phyloP scores from a whole-genome alignment of 2,888 invertebrate genomes.

The Disparrhopalites patrizii region DNA sequence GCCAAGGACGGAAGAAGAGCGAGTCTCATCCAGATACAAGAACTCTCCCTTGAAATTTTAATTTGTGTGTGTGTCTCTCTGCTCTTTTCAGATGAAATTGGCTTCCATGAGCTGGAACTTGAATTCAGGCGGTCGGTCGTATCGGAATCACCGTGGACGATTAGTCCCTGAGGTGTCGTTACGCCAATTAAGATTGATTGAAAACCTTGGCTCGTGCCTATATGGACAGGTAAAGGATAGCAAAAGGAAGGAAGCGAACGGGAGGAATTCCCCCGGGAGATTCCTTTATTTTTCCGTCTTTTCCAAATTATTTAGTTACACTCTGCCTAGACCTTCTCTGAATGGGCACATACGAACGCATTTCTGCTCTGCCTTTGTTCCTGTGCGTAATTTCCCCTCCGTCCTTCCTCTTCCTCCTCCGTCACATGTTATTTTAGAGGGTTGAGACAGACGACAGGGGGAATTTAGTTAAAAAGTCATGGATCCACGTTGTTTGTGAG shows the following conservation, averaged over 20 bases:
- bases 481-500: too few relatives aligned
- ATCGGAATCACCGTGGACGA: constrained; percentile 43
- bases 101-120: constrained; percentile 45
- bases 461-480: too few relatives aligned
- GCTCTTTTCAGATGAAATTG: constrained; percentile 36
- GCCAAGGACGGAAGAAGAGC: too few relatives aligned
- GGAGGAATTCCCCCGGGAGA: too few relatives aligned
- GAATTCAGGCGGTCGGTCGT: constrained; percentile 43
- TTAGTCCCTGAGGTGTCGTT: constrained; percentile 47
- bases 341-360: too few relatives aligned
- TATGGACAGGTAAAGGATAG: constrained; percentile 44
- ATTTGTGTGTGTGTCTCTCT: not conserved
- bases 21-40: too few relatives aligned
- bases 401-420: not conserved
- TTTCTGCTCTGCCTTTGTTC: too few relatives aligned
- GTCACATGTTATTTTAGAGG: too few relatives aligned
- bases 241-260: not conserved
- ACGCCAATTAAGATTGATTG: constrained; percentile 48
- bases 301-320: too few relatives aligned
- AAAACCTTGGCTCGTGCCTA: constrained; percentile 47
- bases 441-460: too few relatives aligned
- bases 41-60: not conserved
- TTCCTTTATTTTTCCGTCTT: too few relatives aligned
- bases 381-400: constrained; percentile 3
- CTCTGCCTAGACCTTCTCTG: too few relatives aligned